These are phyloP conservation scores for Nipponia nippon DNA, from an alignment of 2,113 vertebrate genomes.

Conservation along the genomic window DNA sequence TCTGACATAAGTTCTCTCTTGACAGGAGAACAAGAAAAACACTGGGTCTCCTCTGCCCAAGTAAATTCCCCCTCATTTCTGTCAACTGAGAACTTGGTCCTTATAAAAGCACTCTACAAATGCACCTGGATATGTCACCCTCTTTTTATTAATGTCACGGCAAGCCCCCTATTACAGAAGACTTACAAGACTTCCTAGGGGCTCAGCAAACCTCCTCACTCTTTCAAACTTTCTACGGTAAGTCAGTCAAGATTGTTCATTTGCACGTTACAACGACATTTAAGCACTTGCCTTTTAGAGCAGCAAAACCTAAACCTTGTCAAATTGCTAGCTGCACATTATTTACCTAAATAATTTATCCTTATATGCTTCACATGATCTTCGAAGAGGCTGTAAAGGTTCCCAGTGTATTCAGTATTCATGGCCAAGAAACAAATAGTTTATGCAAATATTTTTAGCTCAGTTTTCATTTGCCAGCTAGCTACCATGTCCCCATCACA, in stretches of 20 bases:
- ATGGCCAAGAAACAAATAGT: neutral
- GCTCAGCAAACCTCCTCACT: neutral
- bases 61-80: neutral
- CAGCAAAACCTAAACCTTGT: neutral
- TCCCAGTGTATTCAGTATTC: neutral
- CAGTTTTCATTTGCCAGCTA: neutral
- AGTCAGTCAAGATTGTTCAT: neutral
- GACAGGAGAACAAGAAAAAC: neutral
- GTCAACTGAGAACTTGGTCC: neutral
- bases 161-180: neutral
- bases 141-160: neutral
- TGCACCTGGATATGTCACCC: neutral
- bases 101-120: neutral
- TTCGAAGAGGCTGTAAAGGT: neutral
- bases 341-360: constrained; percentile 6
- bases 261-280: neutral
- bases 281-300: neutral
- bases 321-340: neutral
- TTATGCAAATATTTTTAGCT: constrained; percentile 23
- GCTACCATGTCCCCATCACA: neutral
- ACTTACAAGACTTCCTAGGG: neutral
- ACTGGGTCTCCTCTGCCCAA: neutral
- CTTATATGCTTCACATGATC: neutral
- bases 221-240: accelerated
- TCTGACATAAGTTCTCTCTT: neutral